Percentiles rank a stretch among this genome's conserved stretches.
Conservation (phyloP, 2,113 vertebrate genomes). For the Grallaria varia region DNA sequence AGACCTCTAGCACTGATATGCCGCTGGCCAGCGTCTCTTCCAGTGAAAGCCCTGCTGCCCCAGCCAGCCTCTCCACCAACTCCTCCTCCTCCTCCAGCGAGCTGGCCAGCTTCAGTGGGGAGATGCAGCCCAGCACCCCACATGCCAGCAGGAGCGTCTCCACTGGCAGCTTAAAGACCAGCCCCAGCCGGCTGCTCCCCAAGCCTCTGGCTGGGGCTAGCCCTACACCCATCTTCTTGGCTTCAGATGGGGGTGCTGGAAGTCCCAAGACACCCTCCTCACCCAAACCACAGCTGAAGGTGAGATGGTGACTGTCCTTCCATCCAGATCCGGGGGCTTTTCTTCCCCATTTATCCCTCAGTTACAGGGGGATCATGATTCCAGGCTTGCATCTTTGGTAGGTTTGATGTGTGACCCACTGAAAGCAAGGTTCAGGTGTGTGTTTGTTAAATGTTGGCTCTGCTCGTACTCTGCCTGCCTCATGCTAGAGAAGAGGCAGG, state of each 20-base stretch:
- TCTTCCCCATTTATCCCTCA: accelerated
- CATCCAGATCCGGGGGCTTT: neutral
- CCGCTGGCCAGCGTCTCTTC: neutral
- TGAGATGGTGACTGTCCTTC: slow-evolving; percentile 27
- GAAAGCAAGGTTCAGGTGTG: neutral
- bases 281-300: slow-evolving; percentile 76
- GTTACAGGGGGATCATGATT: neutral
- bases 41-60: slow-evolving; percentile 8
- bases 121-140: neutral
- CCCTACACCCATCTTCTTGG: slow-evolving; percentile 55
- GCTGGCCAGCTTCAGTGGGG: slow-evolving; percentile 10
- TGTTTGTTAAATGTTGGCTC: neutral
- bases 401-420: neutral
- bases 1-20: neutral
- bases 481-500: neutral
- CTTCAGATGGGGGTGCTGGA: slow-evolving; percentile 23
- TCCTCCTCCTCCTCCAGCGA: slow-evolving; percentile 73
- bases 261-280: slow-evolving; percentile 45
- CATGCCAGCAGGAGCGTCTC: slow-evolving; percentile 32
- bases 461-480: neutral
- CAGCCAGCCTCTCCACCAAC: slow-evolving; percentile 54
- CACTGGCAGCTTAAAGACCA: neutral
- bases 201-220: slow-evolving; percentile 56
- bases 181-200: slow-evolving; percentile 18
- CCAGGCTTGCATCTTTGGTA: neutral